Base-by-base conservation (phyloP, 2,888 invertebrate species). In the Drosophila subsilvestris region DNA sequence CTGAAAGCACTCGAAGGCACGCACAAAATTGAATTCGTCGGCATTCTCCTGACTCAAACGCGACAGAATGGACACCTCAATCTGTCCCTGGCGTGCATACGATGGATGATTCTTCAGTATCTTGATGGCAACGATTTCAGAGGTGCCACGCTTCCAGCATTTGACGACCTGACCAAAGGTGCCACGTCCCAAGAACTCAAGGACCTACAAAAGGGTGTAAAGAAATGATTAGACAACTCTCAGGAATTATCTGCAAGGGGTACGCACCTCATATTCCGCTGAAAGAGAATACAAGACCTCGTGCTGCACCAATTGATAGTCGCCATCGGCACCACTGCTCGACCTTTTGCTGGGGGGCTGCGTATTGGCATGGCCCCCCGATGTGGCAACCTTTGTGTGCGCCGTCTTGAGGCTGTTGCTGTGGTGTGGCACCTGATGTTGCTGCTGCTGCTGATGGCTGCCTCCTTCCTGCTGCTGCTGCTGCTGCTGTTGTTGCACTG, bases 141-240 rank as follows among this genome's bases (percentile, higher is more conserved):
- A 99, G 89, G 99, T 99, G 92, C 99, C 99, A 92, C 99, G 99
- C 93, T 99, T 99, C 99, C 99, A 99, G 93, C 99, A 99, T 94
- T 99, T 99, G 91, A 99, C 99, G 91, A 99, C 99, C 94, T 98
- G 95, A 79, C 99, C 99, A 93, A 99, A 99, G 84, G 99, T 99
- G 90, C 99, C 99, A 86, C 99, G 96, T 86, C 99, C 99, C 91
- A 99, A 95, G 93, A 99, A 99, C 94, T 99, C 99, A 93, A 99
- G 94, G 91, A 99, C 99, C 94, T 98, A 94, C 90, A 93, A 3
- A 25, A 1, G 27, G 7, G 27, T 17, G 1, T 1, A 18, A 12
- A 8, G 5, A 18, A 51, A 20, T 4, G 7, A 8, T 65, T 45
- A 49, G 3, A 12, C 7, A n/a, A 3, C n/a, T 18, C 7, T 12